A percentile compares a stretch with the other conserved stretches of the same genome.
Conservation (phyloP, 2,888 invertebrate species). For the Dasypolia templi region DNA sequence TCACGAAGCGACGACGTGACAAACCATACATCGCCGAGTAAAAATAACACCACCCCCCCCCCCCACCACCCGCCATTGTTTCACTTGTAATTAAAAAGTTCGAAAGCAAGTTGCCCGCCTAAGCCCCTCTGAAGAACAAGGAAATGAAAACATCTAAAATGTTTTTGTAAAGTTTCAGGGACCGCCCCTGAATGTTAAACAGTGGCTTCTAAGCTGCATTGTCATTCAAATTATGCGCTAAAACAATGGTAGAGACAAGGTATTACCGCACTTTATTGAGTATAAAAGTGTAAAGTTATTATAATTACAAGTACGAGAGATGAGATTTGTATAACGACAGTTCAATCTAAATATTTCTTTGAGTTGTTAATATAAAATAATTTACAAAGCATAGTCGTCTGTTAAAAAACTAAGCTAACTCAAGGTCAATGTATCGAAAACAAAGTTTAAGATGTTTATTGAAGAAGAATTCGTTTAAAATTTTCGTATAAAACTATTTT, state of each 20-base stretch:
- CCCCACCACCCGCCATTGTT: slow-evolving; percentile 49
- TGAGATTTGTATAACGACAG: slow-evolving; percentile 20
- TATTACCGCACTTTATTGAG: slow-evolving; percentile 9
- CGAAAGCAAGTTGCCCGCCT: slow-evolving; percentile 37
- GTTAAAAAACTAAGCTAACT: not conserved
- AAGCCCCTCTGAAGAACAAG: slow-evolving; percentile 25
- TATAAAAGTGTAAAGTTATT: slow-evolving; percentile 9
- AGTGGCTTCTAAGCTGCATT: slow-evolving; percentile 12
- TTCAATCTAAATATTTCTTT: slow-evolving; percentile 11
- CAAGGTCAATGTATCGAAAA: not conserved
- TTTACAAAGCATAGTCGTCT: not conserved
- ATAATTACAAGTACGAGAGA: slow-evolving; percentile 16
- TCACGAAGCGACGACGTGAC: slow-evolving; percentile 29
- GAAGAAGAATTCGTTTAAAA: too few species aligned
- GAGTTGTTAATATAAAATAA: slow-evolving; percentile 1
- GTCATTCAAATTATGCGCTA: slow-evolving; percentile 23
- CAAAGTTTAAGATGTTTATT: not conserved
- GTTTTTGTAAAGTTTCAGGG: slow-evolving; percentile 41
- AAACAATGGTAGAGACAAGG: slow-evolving; percentile 21
- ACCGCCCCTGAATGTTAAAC: slow-evolving; percentile 27
- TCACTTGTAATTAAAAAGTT: slow-evolving; percentile 64
- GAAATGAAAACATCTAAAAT: slow-evolving; percentile 53
- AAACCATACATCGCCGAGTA: slow-evolving; percentile 46
- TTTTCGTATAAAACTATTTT: not conserved
- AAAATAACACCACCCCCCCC: too few species aligned